phyloP scores from a whole-genome alignment of 1,140 invertebrate species.

The Drosophila erecta region DNA sequence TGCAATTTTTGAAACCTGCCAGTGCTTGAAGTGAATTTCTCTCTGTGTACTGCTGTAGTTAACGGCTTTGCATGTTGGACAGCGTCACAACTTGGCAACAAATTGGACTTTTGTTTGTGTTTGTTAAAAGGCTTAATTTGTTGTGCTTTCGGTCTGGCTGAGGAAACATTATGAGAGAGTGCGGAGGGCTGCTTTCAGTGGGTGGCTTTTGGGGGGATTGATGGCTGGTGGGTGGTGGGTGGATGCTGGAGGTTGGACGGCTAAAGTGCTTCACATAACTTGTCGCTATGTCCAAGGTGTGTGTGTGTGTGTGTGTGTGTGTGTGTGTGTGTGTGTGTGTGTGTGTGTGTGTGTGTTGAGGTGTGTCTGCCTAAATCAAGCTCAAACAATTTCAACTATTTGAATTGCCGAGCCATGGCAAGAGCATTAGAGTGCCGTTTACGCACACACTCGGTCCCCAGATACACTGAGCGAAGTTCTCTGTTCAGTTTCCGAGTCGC shows the following conservation, averaged over 20 bases:
- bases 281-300: slow-evolving; percentile 42
- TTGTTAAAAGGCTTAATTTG: slow-evolving; percentile 82
- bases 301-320: slow-evolving; percentile 17
- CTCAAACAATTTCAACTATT: slow-evolving; percentile 81
- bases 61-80: slow-evolving; percentile 75
- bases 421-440: slow-evolving; percentile 58
- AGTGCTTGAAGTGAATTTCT: neutral
- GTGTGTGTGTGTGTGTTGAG: slow-evolving; percentile 29
- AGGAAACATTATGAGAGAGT: slow-evolving; percentile 65
- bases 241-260: slow-evolving; percentile 3
- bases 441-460: slow-evolving; percentile 17
- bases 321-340: slow-evolving; percentile 18
- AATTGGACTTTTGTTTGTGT: slow-evolving; percentile 82
- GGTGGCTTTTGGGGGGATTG: slow-evolving; percentile 1
- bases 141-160: slow-evolving; percentile 67
- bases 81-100: slow-evolving; percentile 75
- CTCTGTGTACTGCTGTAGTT: slow-evolving; percentile 47
- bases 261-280: slow-evolving; percentile 78
- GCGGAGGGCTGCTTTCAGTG: neutral
- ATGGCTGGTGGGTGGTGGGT: neutral
- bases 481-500: neutral
- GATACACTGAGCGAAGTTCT: slow-evolving; percentile 10
- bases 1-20: too few relatives aligned
- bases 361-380: slow-evolving; percentile 74
- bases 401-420: slow-evolving; percentile 69